A percentile compares a stretch with the other conserved stretches of the same genome.
Conservation (phyloP, 2,888 invertebrate species). For the Ceramica pisi region DNA sequence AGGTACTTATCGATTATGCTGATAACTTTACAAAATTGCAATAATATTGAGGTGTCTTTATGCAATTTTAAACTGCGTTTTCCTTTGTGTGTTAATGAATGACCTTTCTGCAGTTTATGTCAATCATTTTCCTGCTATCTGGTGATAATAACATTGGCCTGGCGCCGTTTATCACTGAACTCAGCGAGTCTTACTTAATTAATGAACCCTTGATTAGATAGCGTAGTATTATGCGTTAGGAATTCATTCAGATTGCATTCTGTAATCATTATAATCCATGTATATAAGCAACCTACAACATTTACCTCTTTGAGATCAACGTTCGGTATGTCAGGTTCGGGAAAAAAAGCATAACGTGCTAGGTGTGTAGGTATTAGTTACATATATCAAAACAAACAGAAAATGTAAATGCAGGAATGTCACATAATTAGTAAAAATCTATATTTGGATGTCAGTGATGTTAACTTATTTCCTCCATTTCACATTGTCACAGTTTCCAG, state of each 20-base stretch:
- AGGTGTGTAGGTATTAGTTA: neutral
- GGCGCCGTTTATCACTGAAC: constrained; percentile 59
- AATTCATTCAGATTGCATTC: constrained; percentile 16
- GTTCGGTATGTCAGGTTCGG: neutral
- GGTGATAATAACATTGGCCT: constrained; percentile 43
- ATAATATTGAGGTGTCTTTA: neutral
- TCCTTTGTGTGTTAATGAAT: constrained; percentile 2
- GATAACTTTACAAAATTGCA: neutral
- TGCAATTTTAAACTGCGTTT: neutral
- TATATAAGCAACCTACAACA: neutral
- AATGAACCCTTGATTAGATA: constrained; percentile 50
- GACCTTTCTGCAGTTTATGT: constrained; percentile 30
- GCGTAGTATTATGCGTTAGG: constrained; percentile 9
- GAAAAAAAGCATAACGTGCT: neutral
- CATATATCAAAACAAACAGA: neutral
- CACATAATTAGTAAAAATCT: neutral
- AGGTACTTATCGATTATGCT: neutral
- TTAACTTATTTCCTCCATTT: neutral
- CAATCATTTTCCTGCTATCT: constrained; percentile 38
- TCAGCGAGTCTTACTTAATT: constrained; percentile 41
- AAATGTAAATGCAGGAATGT: neutral
- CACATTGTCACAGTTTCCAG: constrained; percentile 2
- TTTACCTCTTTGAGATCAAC: neutral
- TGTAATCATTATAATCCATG: constrained; percentile 1
- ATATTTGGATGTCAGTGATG: neutral